Conservation (phyloP, 2,113 vertebrate species). For the Pelobates fuscus region DNA sequence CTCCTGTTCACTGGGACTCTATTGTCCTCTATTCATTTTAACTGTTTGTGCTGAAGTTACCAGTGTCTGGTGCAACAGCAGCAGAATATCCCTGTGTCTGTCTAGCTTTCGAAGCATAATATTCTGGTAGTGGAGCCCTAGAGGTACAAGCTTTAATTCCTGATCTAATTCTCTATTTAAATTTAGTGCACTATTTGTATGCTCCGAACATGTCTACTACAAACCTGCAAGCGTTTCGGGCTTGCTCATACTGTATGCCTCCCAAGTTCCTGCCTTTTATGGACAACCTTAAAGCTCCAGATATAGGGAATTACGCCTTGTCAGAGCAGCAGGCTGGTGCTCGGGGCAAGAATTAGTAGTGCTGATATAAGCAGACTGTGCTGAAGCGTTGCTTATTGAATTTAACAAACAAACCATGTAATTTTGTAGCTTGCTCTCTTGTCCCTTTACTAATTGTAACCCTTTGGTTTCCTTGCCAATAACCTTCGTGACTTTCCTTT, state of each 20-base stretch:
- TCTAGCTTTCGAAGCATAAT: background rate
- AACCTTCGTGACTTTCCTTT: background rate
- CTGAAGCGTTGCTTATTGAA: conserved; percentile 44
- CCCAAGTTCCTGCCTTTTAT: too few relatives aligned
- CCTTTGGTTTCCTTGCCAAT: background rate
- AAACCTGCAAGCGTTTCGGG: conserved; percentile 11
- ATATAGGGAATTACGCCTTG: conserved; percentile 40
- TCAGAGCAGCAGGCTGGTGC: conserved; percentile 43
- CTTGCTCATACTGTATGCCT: background rate
- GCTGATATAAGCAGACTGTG: conserved; percentile 49
- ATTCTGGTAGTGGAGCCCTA: background rate
- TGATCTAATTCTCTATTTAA: background rate
- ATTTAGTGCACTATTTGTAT: background rate
- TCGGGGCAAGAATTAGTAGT: conserved; percentile 43
- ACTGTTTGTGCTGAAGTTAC: background rate
- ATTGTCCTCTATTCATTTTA: background rate
- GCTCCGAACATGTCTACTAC: background rate
- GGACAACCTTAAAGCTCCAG: conserved; percentile 22
- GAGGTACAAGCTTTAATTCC: background rate
- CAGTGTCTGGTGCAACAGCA: background rate
- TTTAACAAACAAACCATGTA: conserved; percentile 43
- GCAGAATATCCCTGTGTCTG: background rate
- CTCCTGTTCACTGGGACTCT: background rate
- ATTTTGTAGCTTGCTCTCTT: conserved; percentile 28
- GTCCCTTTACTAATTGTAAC: conserved; percentile 35